Base-by-base conservation (phyloP, 2,888 invertebrate genomes). In the Pristionchus maxplancki region DNA sequence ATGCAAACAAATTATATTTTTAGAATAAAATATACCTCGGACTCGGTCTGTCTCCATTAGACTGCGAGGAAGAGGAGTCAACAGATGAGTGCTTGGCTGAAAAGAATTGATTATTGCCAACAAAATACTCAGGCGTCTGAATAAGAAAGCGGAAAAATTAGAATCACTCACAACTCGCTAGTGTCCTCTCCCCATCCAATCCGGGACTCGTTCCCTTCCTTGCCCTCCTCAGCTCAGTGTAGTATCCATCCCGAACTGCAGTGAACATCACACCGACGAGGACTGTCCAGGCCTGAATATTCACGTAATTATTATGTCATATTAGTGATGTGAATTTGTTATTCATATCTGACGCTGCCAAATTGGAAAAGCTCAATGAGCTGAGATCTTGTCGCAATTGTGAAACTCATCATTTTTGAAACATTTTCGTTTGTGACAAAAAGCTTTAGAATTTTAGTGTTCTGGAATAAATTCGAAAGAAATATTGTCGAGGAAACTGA, bases 251-350 rank as follows among this genome's bases (percentile, higher is more conserved):
- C 4, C 89, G 67, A 1, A 89, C 89, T 8, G 88, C 83, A 2
- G 89, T 82, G 89, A 89, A 89, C 89, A 89, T 89, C 50, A 88
- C 81, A 0, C 89, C 88, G 20, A 89, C 89, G 53, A 89, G 88
- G 24, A 89, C 74, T 6, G 89, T 89, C 89, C 89, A 89, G 4
- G 89, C 87, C 83, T 88, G 74, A 15, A 64, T n/a, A n/a, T n/a
- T n/a, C n/a, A n/a, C n/a, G n/a, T n/a, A n/a, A n/a, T n/a, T n/a
- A n/a, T n/a, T n/a, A n/a, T n/a, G n/a, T n/a, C n/a, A n/a, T n/a
- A n/a, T n/a, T n/a, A n/a, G n/a, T n/a, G n/a, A n/a, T n/a, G n/a
- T n/a, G n/a, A n/a, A n/a, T n/a, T n/a, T n/a, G n/a, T n/a, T n/a
- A n/a, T n/a, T n/a, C n/a, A n/a, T n/a, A n/a, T n/a, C n/a, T n/a